A percentile compares a stretch with the other conserved stretches of the same genome.
These are phyloP conservation scores for Palythoa grandiflora DNA, from an alignment of 92 coral and sea anemone species.

Conservation along the genomic window DNA sequence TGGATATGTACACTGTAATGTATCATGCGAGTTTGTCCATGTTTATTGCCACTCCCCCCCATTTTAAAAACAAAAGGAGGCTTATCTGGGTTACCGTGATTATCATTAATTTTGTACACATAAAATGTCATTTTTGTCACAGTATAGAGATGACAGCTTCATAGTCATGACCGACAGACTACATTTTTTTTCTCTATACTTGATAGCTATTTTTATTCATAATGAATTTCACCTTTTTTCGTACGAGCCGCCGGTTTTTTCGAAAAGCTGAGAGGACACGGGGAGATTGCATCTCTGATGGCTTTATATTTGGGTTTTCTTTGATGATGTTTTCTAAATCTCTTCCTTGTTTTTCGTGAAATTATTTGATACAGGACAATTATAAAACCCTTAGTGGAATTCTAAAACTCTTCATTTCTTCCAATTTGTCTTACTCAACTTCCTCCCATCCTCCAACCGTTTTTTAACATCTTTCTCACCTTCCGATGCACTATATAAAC, in stretches of 20 bases:
- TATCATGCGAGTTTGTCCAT: slow-evolving; percentile 46
- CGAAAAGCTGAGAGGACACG: neutral
- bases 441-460: slow-evolving; percentile 54
- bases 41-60: slow-evolving; percentile 49
- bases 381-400: slow-evolving; percentile 62
- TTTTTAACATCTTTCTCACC: too few species aligned
- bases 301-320: neutral
- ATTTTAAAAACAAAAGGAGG: slow-evolving; percentile 45
- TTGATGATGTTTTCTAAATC: neutral
- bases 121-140: neutral
- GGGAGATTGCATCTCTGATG: neutral
- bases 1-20: neutral
- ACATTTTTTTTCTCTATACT: neutral
- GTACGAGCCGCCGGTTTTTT: neutral
- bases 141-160: neutral
- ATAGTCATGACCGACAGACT: neutral
- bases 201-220: neutral
- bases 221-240: too few species aligned
- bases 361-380: slow-evolving; percentile 57
- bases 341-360: neutral
- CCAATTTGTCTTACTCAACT: slow-evolving; percentile 70
- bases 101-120: neutral
- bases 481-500: neutral
- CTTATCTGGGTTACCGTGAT: neutral
- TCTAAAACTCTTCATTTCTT: slow-evolving; percentile 39